Conservation (phyloP, 2,113 vertebrate genomes). For the Dipodomys spectabilis region DNA sequence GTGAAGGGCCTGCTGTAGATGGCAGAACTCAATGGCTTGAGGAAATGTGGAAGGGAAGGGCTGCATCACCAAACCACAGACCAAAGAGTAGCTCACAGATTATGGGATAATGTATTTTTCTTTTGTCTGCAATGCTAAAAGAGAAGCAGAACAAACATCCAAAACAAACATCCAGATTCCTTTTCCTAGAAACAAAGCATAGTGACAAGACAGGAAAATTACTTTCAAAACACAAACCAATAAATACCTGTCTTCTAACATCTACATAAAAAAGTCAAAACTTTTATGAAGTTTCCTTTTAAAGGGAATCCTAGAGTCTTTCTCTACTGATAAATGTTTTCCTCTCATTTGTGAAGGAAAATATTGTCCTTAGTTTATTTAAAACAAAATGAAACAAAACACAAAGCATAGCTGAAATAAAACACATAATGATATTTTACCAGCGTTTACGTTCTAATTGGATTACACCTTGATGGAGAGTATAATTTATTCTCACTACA, state of each 20-base stretch:
- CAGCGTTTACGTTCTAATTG: neutral
- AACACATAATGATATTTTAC: neutral
- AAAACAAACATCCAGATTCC: neutral
- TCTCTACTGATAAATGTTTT: neutral
- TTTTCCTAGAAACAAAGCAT: neutral
- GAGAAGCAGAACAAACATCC: neutral
- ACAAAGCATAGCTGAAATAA: neutral
- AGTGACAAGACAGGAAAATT: conserved; percentile 11
- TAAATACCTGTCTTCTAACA: neutral
- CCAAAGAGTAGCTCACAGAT: neutral
- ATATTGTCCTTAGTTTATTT: neutral
- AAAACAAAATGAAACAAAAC: neutral
- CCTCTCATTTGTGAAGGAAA: conserved; percentile 9
- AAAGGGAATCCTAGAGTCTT: neutral
- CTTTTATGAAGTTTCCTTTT: neutral
- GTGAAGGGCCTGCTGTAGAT: neutral
- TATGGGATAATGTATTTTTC: too few species aligned
- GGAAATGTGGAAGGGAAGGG: neutral
- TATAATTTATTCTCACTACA: neutral
- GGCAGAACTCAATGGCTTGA: neutral
- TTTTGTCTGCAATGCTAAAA: neutral
- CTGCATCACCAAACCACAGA: neutral
- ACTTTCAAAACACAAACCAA: neutral
- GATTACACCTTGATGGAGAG: conserved; percentile 2
- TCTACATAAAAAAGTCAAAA: neutral